Conservation (phyloP, 2,888 invertebrate genomes). For the Tubulanus polymorphus region DNA sequence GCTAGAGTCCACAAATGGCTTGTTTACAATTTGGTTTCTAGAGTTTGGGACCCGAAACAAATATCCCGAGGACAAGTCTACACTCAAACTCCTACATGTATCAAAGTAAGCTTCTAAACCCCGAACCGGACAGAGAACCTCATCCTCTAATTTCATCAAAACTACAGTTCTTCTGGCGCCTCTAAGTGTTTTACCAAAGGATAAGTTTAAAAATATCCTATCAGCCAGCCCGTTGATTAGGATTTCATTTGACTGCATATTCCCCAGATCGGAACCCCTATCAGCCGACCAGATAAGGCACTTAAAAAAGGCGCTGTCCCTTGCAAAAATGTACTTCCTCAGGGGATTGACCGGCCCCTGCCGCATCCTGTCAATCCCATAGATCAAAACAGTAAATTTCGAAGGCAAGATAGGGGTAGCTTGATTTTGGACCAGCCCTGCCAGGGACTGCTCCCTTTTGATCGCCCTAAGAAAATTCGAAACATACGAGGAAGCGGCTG, state of each 20-base stretch:
- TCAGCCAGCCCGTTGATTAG: no score
- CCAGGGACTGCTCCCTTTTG: background rate
- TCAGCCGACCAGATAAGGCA: background rate
- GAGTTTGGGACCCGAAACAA: background rate
- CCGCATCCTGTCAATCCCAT: background rate
- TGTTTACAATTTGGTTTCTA: background rate
- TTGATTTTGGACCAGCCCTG: conserved; percentile 1
- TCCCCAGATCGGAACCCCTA: background rate
- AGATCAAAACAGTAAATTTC: background rate
- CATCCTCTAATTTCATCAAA: no score
- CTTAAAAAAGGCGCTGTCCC: background rate
- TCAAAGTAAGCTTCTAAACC: background rate
- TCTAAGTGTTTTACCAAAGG: no score
- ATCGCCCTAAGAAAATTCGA: background rate
- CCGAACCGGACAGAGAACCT: background rate
- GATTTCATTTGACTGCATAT: conserved; percentile 1
- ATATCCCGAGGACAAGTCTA: background rate
- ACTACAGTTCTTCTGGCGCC: no score
- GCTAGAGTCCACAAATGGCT: background rate
- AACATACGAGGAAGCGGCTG: background rate
- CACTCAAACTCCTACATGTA: background rate
- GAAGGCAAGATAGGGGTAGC: background rate
- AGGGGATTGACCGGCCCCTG: background rate
- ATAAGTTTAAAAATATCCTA: no score
- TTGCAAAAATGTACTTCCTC: background rate